phyloP scores from a whole-genome alignment of 2,797 vertebrate genomes.

The Alosa sapidissima region DNA sequence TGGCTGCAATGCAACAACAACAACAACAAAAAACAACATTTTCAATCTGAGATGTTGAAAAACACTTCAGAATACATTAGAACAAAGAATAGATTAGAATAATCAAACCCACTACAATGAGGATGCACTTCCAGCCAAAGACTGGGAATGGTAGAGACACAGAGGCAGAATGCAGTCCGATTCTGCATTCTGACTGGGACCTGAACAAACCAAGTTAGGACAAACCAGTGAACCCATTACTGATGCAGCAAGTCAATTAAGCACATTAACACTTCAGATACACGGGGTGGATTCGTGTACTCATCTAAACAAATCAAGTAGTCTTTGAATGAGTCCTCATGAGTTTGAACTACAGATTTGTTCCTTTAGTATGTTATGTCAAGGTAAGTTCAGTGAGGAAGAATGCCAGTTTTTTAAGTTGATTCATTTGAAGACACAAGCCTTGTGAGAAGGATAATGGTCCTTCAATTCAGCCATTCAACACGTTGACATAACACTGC shows the following conservation, averaged over 20 bases:
- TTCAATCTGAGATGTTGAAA: background rate
- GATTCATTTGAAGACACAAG: no score
- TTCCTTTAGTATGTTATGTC: background rate
- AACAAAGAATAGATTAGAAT: background rate
- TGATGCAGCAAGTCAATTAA: background rate
- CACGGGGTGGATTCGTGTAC: background rate
- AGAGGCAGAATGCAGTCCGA: slow-evolving; percentile 8
- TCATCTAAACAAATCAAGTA: background rate
- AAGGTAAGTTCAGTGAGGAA: background rate
- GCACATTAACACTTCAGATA: background rate
- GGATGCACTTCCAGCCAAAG: background rate
- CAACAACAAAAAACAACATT: background rate
- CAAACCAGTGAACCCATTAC: background rate
- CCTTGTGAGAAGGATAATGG: background rate
- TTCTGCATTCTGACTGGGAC: background rate
- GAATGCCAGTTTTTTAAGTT: background rate
- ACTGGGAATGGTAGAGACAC: background rate
- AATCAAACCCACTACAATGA: background rate
- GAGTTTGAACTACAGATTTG: background rate
- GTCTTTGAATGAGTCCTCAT: background rate
- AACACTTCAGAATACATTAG: background rate
- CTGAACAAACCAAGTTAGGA: background rate
- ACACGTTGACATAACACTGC: background rate
- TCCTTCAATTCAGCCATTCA: background rate
- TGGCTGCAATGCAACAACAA: slow-evolving; percentile 69